Evolutionary conservation across 2,888 invertebrate genomes (phyloP).

Genomic region (Lasioglossum marginatum): DNA sequence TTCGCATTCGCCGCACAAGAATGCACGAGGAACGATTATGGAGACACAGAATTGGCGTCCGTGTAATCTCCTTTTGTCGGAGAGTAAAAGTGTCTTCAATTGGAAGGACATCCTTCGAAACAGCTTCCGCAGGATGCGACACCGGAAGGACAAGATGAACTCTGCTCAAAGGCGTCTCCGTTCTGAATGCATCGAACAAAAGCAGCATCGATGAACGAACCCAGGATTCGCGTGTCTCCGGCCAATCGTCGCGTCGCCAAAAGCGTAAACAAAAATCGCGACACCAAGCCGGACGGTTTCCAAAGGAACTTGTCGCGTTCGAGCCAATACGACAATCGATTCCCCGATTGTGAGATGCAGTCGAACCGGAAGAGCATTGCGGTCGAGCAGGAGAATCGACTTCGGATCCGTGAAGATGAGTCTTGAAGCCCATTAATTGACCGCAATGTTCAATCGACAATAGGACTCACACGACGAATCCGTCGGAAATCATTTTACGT

Average conservation of each 20-base stretch:
- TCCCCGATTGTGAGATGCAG: slow-evolving; percentile 69
- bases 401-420: not conserved
- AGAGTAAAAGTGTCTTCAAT: not conserved
- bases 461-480: not conserved
- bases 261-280: slow-evolving; percentile 32
- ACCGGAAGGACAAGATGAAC: not conserved
- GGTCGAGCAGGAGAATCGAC: slow-evolving; percentile 65
- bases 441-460: not conserved
- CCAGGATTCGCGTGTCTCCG: slow-evolving; percentile 60
- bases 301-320: slow-evolving; percentile 76
- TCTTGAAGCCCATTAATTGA: not conserved
- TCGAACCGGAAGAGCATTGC: slow-evolving; percentile 70
- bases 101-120: not conserved
- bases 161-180: not conserved
- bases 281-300: slow-evolving; percentile 15
- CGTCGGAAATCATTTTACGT: not conserved
- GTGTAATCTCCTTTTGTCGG: not conserved
- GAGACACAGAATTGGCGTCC: not conserved
- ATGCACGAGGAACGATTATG: not conserved
- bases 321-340: slow-evolving; percentile 70
- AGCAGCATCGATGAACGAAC: slow-evolving; percentile 48
- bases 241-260: slow-evolving; percentile 16
- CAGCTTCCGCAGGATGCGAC: not conserved
- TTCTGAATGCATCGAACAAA: slow-evolving; percentile 18
- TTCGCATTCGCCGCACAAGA: not conserved